Evolutionary conservation across 2,113 vertebrate genomes (phyloP).

Genomic region (Pelmatolapia mariae): DNA sequence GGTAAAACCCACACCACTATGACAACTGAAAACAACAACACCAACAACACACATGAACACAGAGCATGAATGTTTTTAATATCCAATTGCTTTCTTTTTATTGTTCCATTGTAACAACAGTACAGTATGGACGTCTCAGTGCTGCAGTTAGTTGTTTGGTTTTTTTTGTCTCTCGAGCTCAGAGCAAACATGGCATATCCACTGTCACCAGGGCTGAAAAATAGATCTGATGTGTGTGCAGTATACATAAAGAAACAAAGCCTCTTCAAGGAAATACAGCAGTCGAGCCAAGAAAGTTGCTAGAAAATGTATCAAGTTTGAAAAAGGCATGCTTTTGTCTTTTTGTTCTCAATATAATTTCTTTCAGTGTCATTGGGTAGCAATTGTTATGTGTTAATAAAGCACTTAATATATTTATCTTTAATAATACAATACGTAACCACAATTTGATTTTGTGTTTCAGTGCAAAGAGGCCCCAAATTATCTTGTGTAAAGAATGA

Average conservation of each 20-base stretch:
- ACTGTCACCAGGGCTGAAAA: slow-evolving; percentile 66
- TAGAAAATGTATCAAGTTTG: slow-evolving; percentile 73
- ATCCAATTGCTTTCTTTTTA: slow-evolving; percentile 66
- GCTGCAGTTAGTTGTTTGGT: slow-evolving; percentile 40
- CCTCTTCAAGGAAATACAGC: slow-evolving; percentile 69
- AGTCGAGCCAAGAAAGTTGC: slow-evolving; percentile 56
- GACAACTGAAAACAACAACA: slow-evolving; percentile 18
- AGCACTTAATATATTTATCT: slow-evolving; percentile 43
- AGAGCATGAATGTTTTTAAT: slow-evolving; percentile 57
- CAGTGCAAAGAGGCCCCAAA: slow-evolving; percentile 69
- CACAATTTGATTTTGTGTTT: slow-evolving; percentile 57
- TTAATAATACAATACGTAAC: slow-evolving; percentile 36
- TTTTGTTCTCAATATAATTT: slow-evolving; percentile 22
- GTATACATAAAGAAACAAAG: slow-evolving; percentile 75
- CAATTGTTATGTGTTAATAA: slow-evolving; percentile 59
- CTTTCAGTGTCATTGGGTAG: slow-evolving; percentile 42
- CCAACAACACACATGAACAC: slow-evolving; percentile 59
- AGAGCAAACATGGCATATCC: slow-evolving; percentile 61
- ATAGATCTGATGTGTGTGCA: slow-evolving; percentile 69
- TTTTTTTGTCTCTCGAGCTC: slow-evolving; percentile 37
- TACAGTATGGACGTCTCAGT: slow-evolving; percentile 63
- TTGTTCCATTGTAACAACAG: slow-evolving; percentile 69
- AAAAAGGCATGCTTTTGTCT: slow-evolving; percentile 72
- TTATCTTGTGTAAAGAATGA: slow-evolving; percentile 55
- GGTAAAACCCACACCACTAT: slow-evolving; percentile 73